A percentile compares a stretch with the other conserved stretches of the same genome.
Conservation (phyloP, 2,113 vertebrate genomes). For the Hyaena hyaena region DNA sequence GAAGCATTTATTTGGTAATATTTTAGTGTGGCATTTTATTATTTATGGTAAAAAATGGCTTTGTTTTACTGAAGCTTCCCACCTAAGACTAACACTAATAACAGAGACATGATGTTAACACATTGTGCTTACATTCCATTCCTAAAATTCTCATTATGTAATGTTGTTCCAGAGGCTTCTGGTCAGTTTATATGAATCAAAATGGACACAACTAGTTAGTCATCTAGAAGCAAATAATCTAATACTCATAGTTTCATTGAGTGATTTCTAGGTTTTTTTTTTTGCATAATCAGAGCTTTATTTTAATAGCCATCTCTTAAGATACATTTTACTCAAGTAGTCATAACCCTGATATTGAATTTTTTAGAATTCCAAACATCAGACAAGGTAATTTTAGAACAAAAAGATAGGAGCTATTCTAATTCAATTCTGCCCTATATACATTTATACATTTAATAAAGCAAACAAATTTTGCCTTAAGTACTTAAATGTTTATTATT, state of each 20-base stretch:
- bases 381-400: constrained; percentile 12
- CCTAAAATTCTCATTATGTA: background rate
- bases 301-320: background rate
- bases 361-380: background rate
- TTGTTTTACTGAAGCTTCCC: background rate
- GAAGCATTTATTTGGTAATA: background rate
- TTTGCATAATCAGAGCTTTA: background rate
- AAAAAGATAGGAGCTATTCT: background rate
- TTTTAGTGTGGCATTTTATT: background rate
- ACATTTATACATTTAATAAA: background rate
- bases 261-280: background rate
- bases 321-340: background rate
- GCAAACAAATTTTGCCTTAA: background rate
- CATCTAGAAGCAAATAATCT: background rate
- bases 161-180: background rate
- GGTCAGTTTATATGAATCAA: background rate
- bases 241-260: background rate
- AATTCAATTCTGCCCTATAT: background rate
- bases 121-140: background rate
- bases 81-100: background rate
- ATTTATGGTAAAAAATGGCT: background rate
- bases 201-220: background rate
- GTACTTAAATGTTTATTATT: background rate
- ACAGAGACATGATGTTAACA: background rate
- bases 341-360: background rate